Base-by-base conservation (phyloP, 2,888 invertebrate genomes). In the Euplexia lucipara region DNA sequence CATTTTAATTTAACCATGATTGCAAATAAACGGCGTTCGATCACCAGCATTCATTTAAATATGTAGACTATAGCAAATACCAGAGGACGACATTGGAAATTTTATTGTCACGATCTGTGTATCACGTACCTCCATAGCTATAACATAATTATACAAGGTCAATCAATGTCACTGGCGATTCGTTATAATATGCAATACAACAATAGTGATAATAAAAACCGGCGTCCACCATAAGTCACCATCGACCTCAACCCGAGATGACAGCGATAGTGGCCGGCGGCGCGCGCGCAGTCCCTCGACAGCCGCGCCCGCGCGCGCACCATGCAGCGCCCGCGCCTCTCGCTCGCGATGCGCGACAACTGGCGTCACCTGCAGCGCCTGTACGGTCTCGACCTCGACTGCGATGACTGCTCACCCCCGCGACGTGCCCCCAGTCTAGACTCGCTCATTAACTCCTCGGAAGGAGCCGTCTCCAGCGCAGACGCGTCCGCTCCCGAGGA, bases 361-460 rank as follows among this genome's bases (percentile, higher is more conserved):
- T 95, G 95, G 95, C 92, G 93, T 72, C 93, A 95, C 66, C 89
- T 95, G 71, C 95, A 95, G 83, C 92, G 93, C 72, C 90, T 95
- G 7, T 95, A 95, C 89, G 95, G 95, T 71, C 89, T 95, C 75
- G 95, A 95, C 68, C 86, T 91, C 75, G 92, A 94, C 60, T 81
- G 85, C 57, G 90, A 91, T 30, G 92, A 92, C 59, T 88, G 80
- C 78, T 81, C 88, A 34, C 91, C 92, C 63, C 92, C 91, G 26
- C 84, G 89, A 1, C 88, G 95, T 58, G 95, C 96, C 2, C 96
- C 96, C 49, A 97, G 97, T 3, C 89, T 97, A 53, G 97, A 97
- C 86, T 97, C 97, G 73, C 93, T 97, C 34, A 97, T 97, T 67
- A 97, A 97, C 90, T 96, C 97, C 5, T 97, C 97, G 0, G 97